phyloP scores from a whole-genome alignment of 2,888 invertebrate species.

The Caenorhabditis uteleia region DNA sequence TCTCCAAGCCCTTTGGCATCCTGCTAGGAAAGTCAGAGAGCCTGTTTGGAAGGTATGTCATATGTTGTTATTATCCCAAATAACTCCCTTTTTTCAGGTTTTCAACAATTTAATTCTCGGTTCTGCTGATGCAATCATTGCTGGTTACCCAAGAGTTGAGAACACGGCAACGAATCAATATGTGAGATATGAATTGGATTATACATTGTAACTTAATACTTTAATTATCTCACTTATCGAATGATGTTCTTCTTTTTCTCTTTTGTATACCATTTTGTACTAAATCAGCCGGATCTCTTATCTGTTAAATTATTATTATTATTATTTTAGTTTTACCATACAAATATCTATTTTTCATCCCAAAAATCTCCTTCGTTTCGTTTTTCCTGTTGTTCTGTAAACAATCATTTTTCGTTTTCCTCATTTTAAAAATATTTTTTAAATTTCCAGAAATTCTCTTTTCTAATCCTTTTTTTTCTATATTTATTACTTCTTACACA shows the following conservation, averaged over 20 bases:
- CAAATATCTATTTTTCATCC: too few species aligned
- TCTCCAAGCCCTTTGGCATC: constrained; percentile 96
- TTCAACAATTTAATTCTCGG: constrained; percentile 99
- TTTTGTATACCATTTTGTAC: background rate
- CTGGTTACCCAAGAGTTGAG: constrained; percentile 93
- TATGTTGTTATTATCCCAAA: background rate
- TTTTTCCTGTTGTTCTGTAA: too few species aligned
- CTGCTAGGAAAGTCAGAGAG: constrained; percentile 96
- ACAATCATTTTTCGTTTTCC: too few species aligned
- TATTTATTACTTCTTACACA: too few species aligned
- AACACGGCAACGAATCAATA: constrained; percentile 94
- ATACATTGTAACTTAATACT: constrained; percentile 78
- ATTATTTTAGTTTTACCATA: too few species aligned
- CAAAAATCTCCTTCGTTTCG: too few species aligned
- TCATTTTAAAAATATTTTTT: too few species aligned
- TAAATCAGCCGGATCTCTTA: too few species aligned
- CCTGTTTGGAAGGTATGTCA: constrained; percentile 88
- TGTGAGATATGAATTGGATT: constrained; percentile 90
- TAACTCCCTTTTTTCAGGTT: constrained; percentile 70
- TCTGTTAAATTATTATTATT: too few species aligned
- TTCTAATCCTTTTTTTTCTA: too few species aligned
- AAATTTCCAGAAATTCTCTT: too few species aligned
- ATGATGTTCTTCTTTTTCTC: background rate
- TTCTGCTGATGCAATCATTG: constrained; percentile 92
- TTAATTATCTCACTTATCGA: too few species aligned